phyloP scores from a whole-genome alignment of 2,888 invertebrate species.

The Synergus japonicus region DNA sequence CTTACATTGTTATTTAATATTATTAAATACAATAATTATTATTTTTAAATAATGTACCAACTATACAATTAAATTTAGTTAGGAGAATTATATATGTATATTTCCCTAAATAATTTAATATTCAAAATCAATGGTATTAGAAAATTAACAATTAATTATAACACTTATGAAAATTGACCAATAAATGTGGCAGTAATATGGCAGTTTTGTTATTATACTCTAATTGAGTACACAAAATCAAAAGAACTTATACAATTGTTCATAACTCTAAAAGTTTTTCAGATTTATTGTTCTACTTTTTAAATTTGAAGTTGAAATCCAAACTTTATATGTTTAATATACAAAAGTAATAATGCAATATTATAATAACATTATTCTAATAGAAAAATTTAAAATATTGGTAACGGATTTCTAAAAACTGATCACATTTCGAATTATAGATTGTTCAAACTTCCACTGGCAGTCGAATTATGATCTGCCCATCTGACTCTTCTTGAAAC shows the following conservation, averaged over 20 bases:
- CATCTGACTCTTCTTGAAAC: constrained; percentile 71
- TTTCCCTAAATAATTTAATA: background rate
- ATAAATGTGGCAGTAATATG: constrained; percentile 11
- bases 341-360: no score
- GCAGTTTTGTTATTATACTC: background rate
- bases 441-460: constrained; percentile 53
- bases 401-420: background rate
- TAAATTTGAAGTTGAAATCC: no score
- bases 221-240: background rate
- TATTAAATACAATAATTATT: background rate
- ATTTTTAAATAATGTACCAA: background rate
- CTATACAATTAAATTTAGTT: background rate
- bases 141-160: background rate
- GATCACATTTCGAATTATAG: constrained; percentile 1
- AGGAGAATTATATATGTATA: no score
- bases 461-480: constrained; percentile 70
- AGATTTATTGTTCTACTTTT: no score
- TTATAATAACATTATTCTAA: background rate
- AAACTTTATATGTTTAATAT: no score
- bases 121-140: background rate
- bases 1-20: background rate
- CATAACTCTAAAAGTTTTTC: no score
- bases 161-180: background rate
- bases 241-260: background rate
- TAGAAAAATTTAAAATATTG: background rate